Conservation (phyloP, 2,113 vertebrate species). For the Otocyon megalotis region DNA sequence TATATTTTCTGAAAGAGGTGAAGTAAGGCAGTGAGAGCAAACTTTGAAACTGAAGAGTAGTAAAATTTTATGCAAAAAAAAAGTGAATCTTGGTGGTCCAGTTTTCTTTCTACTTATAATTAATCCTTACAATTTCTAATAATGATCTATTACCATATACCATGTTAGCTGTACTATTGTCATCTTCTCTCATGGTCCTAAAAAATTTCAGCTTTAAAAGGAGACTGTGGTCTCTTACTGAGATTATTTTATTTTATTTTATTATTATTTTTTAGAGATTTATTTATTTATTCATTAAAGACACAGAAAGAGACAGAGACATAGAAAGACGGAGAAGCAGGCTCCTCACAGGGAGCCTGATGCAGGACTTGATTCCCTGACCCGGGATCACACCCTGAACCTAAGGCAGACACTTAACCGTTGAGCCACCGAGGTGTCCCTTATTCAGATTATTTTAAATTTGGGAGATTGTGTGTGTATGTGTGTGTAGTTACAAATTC, state of each 20-base stretch:
- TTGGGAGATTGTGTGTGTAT: background rate
- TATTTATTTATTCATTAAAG: no score
- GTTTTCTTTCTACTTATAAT: constrained; percentile 20
- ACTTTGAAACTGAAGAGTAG: constrained; percentile 13
- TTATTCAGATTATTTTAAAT: constrained; percentile 43
- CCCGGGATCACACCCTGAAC: no score
- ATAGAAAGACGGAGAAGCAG: no score
- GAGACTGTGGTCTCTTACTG: background rate
- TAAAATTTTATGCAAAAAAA: constrained; percentile 37
- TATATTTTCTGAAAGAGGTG: background rate
- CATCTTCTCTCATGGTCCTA: background rate
- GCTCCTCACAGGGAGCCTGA: no score
- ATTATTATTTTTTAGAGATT: no score
- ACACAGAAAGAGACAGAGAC: no score
- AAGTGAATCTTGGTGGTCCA: background rate
- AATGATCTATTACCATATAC: background rate
- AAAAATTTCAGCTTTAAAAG: background rate
- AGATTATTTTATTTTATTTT: constrained; percentile 22
- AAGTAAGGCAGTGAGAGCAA: background rate
- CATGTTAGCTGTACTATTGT: background rate
- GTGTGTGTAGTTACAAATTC: background rate
- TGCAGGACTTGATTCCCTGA: no score
- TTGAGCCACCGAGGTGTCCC: background rate
- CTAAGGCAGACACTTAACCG: no score
- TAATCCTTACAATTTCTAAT: constrained; percentile 1